Percentiles rank a stretch among this genome's conserved stretches.
phyloP scores from a whole-genome alignment of 1,140 invertebrate genomes.

The Streblospio benedicti region DNA sequence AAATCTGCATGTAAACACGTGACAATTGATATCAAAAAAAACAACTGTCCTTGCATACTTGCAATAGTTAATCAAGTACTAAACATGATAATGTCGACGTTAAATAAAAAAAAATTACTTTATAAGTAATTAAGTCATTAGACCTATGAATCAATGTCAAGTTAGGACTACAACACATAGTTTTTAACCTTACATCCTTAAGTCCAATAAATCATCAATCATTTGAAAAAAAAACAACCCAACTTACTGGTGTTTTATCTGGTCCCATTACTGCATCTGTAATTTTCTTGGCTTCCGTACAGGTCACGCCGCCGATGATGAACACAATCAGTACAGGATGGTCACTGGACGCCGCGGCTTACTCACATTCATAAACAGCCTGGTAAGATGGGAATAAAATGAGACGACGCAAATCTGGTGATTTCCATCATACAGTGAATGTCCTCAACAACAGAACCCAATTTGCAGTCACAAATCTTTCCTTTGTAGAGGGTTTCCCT shows the following conservation, averaged over 20 bases:
- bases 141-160: too few relatives aligned
- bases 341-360: conserved; percentile 34
- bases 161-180: too few relatives aligned
- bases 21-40: too few relatives aligned
- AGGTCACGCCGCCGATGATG: conserved; percentile 32
- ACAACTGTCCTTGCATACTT: too few relatives aligned
- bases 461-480: neutral
- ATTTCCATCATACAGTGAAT: too few relatives aligned
- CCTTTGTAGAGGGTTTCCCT: neutral
- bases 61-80: neutral
- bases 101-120: neutral
- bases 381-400: conserved; percentile 11
- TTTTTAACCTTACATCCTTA: too few relatives aligned
- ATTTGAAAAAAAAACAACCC: neutral
- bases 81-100: neutral
- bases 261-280: conserved; percentile 22
- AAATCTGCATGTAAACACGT: too few relatives aligned
- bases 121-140: too few relatives aligned
- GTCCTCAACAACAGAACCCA: too few relatives aligned
- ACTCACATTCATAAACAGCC: conserved; percentile 30
- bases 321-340: conserved; percentile 32
- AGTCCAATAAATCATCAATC: too few relatives aligned
- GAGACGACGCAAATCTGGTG: neutral
- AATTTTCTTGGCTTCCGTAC: conserved; percentile 30
- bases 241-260: neutral